Base-by-base conservation (phyloP, 2,113 vertebrate species). In the Dissostichus mawsoni region DNA sequence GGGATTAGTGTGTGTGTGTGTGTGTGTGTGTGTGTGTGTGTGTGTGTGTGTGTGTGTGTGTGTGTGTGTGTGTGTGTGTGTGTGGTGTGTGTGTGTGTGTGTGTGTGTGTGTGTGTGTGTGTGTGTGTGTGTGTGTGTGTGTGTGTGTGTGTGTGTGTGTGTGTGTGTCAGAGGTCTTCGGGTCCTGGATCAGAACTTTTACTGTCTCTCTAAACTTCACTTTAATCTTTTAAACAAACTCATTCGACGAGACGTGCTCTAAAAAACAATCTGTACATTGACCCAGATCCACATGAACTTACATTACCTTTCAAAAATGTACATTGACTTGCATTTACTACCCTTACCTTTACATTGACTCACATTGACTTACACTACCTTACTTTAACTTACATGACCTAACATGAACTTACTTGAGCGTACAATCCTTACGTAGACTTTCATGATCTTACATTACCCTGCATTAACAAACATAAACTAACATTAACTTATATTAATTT, bases 1-100 rank as follows among this genome's bases (percentile, higher is more conserved):
- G 92, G 96, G 96, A 96, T 97, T 96, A 96, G 89, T 63, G 70
- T 79, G 92, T 89, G 90, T 90, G 82, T 80, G 92, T 85, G 92
- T 88, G 90, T 94, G 91, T 89, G 91, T 90, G 83, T 80, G 92
- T 86, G 92, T 90, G 89, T 94, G 91, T 92, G 88, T 91, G 88
- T 69, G 82, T 78, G 92, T 86, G 93, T 91, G 87, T 76, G 93
- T 87, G 92, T 90, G 90, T 95, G 92, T 92, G 86, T 92, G 90
- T 85, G 86, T 87, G 82, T 87, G 83, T 88, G 86, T 53, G 63
- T 48, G 65, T 55, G 47, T n/a, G n/a, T n/a, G n/a, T n/a, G n/a
- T n/a, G n/a, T n/a, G n/a, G n/a, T n/a, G n/a, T n/a, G n/a, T n/a
- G n/a, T n/a, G n/a, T n/a, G n/a, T n/a, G n/a, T n/a, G n/a, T n/a